A percentile compares a stretch with the other conserved stretches of the same genome.
These are phyloP conservation scores for Urocolius indicus DNA, from an alignment of 2,113 vertebrate species.

Conservation along the genomic window DNA sequence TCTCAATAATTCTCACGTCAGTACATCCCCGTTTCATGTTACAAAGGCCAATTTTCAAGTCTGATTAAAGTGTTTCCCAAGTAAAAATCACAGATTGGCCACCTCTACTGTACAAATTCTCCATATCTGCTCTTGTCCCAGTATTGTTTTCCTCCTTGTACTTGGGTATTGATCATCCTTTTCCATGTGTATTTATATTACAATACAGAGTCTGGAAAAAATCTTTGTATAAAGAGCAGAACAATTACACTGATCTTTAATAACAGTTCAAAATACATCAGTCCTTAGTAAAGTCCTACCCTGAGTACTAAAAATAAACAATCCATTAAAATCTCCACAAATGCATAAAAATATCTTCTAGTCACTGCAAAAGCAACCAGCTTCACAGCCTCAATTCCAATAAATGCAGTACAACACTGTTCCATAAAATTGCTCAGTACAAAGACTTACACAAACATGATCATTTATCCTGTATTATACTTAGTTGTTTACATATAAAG, in stretches of 20 bases:
- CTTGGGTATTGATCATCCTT: not conserved
- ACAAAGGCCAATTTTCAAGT: not conserved
- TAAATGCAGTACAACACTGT: not conserved
- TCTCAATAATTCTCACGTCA: not conserved
- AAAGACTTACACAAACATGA: not conserved
- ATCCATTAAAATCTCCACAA: not conserved
- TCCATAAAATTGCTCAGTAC: not conserved
- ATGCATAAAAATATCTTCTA: not conserved
- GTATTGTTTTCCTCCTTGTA: not conserved
- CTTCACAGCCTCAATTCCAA: not conserved
- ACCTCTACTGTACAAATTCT: not conserved
- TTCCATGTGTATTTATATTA: not conserved
- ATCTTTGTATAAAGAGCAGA: not conserved
- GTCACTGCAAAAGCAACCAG: not conserved
- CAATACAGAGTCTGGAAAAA: not conserved
- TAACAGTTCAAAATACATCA: not conserved
- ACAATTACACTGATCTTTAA: not conserved
- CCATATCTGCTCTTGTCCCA: not conserved
- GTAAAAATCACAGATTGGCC: not conserved
- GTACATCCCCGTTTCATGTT: not conserved
- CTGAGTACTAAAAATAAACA: not conserved
- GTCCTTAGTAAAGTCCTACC: not conserved
- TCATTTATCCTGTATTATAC: not conserved
- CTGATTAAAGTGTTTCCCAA: not conserved
- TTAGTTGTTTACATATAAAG: not conserved